These are phyloP conservation scores for Cordylochernes scorpioides DNA, from an alignment of 2,888 invertebrate genomes.

Conservation along the genomic window DNA sequence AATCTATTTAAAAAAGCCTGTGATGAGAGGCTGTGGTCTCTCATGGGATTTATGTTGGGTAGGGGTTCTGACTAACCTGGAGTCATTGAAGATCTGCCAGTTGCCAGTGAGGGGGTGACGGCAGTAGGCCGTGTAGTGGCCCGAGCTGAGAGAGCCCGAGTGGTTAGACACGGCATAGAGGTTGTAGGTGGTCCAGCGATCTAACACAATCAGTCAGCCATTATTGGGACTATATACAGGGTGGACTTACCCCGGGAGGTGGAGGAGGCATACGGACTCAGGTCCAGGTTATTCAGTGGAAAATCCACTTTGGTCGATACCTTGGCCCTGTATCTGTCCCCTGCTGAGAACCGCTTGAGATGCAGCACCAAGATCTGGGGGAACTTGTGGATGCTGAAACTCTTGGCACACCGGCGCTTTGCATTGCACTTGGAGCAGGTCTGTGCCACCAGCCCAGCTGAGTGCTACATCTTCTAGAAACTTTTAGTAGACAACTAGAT, in stretches of 20 bases:
- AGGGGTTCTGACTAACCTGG: constrained; percentile 45
- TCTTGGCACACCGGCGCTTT: not conserved
- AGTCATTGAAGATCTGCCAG: constrained; percentile 85
- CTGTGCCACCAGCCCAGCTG: too few species aligned
- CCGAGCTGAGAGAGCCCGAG: constrained; percentile 67
- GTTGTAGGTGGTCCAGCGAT: constrained; percentile 29
- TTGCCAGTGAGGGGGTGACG: constrained; percentile 58
- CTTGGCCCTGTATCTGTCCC: not conserved
- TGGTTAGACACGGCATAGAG: constrained; percentile 81
- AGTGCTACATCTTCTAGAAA: too few species aligned
- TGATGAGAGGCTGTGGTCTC: too few species aligned
- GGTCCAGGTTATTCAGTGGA: not conserved
- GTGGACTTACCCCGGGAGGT: not conserved
- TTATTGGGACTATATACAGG: constrained; percentile 1
- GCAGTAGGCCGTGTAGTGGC: constrained; percentile 83
- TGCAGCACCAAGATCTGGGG: not conserved
- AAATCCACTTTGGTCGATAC: constrained; percentile 1
- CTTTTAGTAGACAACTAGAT: too few species aligned
- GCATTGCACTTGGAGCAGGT: not conserved
- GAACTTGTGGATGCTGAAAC: not conserved
- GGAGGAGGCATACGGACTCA: not conserved
- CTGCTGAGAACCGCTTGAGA: not conserved
- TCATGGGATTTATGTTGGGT: too few species aligned
- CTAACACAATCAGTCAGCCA: constrained; percentile 4
- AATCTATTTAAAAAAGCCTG: too few species aligned